Base-by-base conservation (phyloP, 2,113 vertebrate species). In the Oreotrochilus melanogaster region DNA sequence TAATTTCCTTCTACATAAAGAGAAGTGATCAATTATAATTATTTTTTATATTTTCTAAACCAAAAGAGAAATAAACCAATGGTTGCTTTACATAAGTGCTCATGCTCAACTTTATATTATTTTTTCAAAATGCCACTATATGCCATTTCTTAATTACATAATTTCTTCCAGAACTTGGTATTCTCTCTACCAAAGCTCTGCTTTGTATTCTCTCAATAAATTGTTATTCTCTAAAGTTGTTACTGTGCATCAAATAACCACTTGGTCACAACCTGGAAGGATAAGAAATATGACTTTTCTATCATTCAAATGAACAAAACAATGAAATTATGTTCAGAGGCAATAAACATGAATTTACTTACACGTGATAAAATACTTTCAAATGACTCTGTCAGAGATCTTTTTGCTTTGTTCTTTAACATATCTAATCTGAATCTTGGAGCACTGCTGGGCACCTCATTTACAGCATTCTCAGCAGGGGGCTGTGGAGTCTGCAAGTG, bases 331-430 rank as follows among this genome's bases (percentile, higher is more conserved):
- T 37, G 28, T 27, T 88, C 47, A 80, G 53, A 80, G 39, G 31
- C 8, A 73, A 78, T 57, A 91, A 81, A 54, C 57, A 56, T 28
- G 18, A 79, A 39, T 27, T 56, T 84, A 95, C 98, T 97, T 96
- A 98, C 98, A 91, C 98, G 97, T 33, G 94, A 97, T 51, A 95
- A 96, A 97, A 99, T 99, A 70, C 98, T 99, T 97, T 99, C 99
- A 88, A 99, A 95, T 9, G 99, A 99, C 90, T 99, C 99, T 0
- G 99, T 99, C 61, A 99, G 97, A 47, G 99, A 99, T 57, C 98
- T 98, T 91, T 99, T 99, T 3, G 98, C 99, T 97, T 99, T 98
- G 88, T 97, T 99, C 96, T 98, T 99, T 74, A 99, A 97, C 96
- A 98, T 98, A 67, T 99, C 99, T 31, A 99, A 98, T 89, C 98